Evolutionary conservation across 1,140 invertebrate species (phyloP), one percentile per base, ranked within the genome.

Genomic region (Teleopsis dalmanni): DNA sequence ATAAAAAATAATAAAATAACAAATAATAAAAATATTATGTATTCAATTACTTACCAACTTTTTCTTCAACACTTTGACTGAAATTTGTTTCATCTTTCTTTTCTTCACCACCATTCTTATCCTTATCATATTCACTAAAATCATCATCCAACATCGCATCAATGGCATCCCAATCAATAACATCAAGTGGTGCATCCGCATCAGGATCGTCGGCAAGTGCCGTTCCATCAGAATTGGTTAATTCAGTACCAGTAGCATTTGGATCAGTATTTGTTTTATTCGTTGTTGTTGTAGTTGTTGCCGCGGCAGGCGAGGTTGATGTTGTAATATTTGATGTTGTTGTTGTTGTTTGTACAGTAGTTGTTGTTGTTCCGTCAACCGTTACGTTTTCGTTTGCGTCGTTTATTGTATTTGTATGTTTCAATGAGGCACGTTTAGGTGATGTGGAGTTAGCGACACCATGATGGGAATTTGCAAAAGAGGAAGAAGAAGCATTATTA

Each of bases 1-100:
- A n/a, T n/a, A n/a, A n/a, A n/a, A n/a, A n/a, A n/a, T n/a, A n/a
- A n/a, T n/a, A n/a, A n/a, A n/a, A n/a, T n/a, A n/a, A n/a, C n/a
- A n/a, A n/a, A n/a, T n/a, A n/a, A n/a, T n/a, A n/a, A n/a, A n/a
- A n/a, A n/a, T n/a, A n/a, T n/a, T n/a, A 27, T 16, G 21, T 43
- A 18, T n/a, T 18, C 21, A 43, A 18, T 34, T 36, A 67, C 72
- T 76, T 72, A 89, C 87, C 87, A 72, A 81, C 81, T 82, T 89
- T 89, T 67, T 91, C 88, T 62, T 91, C 87, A 18, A 88, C 75
- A 76, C 87, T 87, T 59, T 88, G 76, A 40, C 83, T 83, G 68
- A 88, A 88, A 54, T 87, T 84, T 36, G 80, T 80, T 45, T 85
- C 77, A 34, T 77, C 73, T 34, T 61, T 33, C 7, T 47, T 50